A percentile compares a stretch with the other conserved stretches of the same genome.
These are phyloP conservation scores for Cyanoderma ruficeps DNA, from an alignment of 2,113 vertebrate genomes.

Conservation along the genomic window DNA sequence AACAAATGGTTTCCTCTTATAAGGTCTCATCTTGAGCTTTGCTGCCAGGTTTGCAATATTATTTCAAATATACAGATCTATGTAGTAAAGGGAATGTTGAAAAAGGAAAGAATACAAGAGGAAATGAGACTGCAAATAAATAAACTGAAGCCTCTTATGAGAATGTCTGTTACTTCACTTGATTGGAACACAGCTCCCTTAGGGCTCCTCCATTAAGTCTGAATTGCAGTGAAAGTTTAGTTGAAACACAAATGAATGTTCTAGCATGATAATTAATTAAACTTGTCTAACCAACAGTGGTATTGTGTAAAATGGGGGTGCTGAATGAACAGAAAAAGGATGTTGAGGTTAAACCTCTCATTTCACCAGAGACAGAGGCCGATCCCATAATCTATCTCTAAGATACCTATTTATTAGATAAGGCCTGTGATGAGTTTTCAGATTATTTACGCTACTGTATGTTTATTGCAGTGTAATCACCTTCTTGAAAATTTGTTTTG, in stretches of 20 bases:
- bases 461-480: neutral
- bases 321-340: neutral
- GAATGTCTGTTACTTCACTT: neutral
- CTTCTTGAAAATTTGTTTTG: neutral
- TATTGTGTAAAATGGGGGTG: neutral
- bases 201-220: neutral
- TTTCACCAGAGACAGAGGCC: neutral
- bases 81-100: neutral
- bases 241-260: neutral
- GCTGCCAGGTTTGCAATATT: neutral
- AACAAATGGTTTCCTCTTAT: neutral
- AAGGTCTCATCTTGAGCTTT: neutral
- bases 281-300: neutral
- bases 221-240: neutral
- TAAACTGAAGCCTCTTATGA: neutral
- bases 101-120: neutral
- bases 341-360: neutral
- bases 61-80: neutral
- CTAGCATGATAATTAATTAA: neutral
- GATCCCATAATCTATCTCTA: neutral
- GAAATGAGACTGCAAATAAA: neutral
- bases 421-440: neutral
- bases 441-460: neutral
- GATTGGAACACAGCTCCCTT: neutral
- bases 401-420: neutral